Percentiles rank a stretch among this genome's conserved stretches.
These are phyloP conservation scores for Neogale vison DNA, from an alignment of 2,113 vertebrate species.

Conservation along the genomic window DNA sequence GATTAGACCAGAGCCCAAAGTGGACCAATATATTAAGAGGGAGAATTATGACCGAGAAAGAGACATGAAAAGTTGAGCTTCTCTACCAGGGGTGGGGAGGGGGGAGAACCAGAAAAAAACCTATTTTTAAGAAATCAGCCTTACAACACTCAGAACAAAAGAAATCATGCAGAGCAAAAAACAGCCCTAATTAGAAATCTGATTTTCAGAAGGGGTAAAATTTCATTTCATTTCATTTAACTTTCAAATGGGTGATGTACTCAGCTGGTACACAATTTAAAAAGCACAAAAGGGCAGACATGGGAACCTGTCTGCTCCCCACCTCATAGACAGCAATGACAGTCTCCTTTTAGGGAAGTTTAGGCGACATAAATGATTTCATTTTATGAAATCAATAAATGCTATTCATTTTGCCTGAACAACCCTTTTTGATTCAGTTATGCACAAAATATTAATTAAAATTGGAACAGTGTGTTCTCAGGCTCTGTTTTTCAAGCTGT, in stretches of 20 bases:
- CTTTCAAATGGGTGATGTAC: neutral
- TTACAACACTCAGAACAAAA: conserved; percentile 13
- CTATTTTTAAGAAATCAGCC: neutral
- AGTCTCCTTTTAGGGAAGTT: neutral
- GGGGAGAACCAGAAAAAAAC: neutral
- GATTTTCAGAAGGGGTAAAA: neutral
- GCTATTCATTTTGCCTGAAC: neutral
- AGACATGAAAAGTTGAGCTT: neutral
- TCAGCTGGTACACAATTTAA: neutral
- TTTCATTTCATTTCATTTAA: neutral
- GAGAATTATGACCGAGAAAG: neutral
- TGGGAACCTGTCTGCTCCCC: neutral
- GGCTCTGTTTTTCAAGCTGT: conserved; percentile 41
- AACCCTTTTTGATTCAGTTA: conserved; percentile 34
- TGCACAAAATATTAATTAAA: conserved; percentile 59
- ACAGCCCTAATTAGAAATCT: neutral
- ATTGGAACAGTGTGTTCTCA: conserved; percentile 19
- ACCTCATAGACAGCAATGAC: neutral
- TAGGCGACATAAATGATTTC: neutral
- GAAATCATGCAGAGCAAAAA: conserved; percentile 24
- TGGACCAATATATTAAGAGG: neutral
- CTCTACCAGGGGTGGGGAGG: neutral
- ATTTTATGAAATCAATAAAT: neutral
- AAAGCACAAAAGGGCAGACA: neutral
- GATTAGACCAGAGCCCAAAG: neutral